Evolutionary conservation across 2,113 vertebrate species (phyloP).

Genomic region (Odontesthes bonariensis): DNA sequence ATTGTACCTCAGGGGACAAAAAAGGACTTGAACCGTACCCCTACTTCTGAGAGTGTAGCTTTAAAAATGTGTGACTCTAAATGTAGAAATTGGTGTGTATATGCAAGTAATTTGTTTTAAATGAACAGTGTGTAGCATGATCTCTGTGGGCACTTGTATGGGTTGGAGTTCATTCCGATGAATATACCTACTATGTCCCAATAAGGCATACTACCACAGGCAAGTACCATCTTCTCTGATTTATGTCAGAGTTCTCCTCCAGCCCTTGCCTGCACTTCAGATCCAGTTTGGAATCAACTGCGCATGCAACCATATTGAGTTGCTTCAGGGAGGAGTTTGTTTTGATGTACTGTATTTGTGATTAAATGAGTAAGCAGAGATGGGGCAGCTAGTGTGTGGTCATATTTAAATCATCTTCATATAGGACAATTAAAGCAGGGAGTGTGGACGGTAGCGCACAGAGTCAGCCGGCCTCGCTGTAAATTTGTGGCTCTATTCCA

Average conservation of each 20-base stretch:
- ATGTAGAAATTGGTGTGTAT: not conserved
- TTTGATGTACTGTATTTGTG: slow-evolving; percentile 13
- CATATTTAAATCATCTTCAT: slow-evolving; percentile 57
- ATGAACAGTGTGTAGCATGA: slow-evolving; percentile 7
- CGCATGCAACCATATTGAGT: slow-evolving; percentile 25
- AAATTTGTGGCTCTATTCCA: slow-evolving; percentile 71
- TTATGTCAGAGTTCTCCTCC: slow-evolving; percentile 38
- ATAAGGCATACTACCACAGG: slow-evolving; percentile 22
- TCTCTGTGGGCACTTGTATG: not conserved
- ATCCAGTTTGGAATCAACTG: slow-evolving; percentile 12
- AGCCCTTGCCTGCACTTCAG: slow-evolving; percentile 25
- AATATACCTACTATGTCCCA: slow-evolving; percentile 5
- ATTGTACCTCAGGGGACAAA: too few relatives aligned
- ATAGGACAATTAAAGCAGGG: slow-evolving; percentile 61
- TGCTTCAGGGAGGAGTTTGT: not conserved
- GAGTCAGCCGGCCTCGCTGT: slow-evolving; percentile 24
- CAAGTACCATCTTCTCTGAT: slow-evolving; percentile 51
- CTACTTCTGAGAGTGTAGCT: too few relatives aligned
- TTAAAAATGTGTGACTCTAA: slow-evolving; percentile 37
- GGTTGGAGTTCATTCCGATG: slow-evolving; percentile 17
- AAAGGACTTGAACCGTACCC: too few relatives aligned
- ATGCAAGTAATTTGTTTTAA: slow-evolving; percentile 4
- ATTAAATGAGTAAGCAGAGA: slow-evolving; percentile 13
- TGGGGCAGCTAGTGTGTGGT: slow-evolving; percentile 6
- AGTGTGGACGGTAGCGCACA: slow-evolving; percentile 27